Percentiles rank a stretch among this genome's conserved stretches.
Evolutionary conservation across 2,888 invertebrate genomes (phyloP).

Genomic region (Hydraecia micacea): DNA sequence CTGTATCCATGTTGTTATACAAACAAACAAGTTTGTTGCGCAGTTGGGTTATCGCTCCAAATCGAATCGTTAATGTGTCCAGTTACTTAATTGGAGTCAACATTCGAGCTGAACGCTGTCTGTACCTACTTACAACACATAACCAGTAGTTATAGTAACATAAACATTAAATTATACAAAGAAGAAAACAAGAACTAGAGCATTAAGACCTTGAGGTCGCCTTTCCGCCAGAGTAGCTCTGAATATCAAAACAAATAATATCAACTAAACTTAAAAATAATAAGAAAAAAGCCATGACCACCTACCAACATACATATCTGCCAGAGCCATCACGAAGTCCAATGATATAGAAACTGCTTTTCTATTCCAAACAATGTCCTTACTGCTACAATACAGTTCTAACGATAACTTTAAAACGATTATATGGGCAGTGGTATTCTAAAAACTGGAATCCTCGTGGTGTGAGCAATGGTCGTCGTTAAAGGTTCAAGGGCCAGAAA

Average conservation of each 20-base stretch:
- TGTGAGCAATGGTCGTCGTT: conserved; percentile 85
- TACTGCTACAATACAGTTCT: conserved; percentile 83
- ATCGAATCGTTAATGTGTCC: conserved; percentile 66
- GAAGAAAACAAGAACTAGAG: conserved; percentile 74
- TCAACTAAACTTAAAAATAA: conserved; percentile 66
- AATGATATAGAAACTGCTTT: conserved; percentile 73
- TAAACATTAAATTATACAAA: conserved; percentile 59
- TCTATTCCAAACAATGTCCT: conserved; percentile 76
- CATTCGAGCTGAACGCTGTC: conserved; percentile 37
- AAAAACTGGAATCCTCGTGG: conserved; percentile 82
- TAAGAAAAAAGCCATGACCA: conserved; percentile 69
- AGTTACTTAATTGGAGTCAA: conserved; percentile 62
- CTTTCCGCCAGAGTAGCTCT: conserved; percentile 74
- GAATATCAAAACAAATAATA: conserved; percentile 75
- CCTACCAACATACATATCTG: conserved; percentile 88
- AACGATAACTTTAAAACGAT: conserved; percentile 75
- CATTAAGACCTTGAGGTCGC: conserved; percentile 79
- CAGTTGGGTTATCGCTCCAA: conserved; percentile 74
- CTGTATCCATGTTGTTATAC: conserved; percentile 67
- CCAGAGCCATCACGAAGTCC: conserved; percentile 85
- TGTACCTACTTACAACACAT: conserved; percentile 36
- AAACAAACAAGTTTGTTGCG: conserved; percentile 80
- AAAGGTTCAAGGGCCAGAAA: conserved; percentile 74
- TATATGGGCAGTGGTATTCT: conserved; percentile 86
- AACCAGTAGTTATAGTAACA: conserved; percentile 59